phyloP scores from a whole-genome alignment of 2,113 vertebrate species.

The Nesoenas mayeri region DNA sequence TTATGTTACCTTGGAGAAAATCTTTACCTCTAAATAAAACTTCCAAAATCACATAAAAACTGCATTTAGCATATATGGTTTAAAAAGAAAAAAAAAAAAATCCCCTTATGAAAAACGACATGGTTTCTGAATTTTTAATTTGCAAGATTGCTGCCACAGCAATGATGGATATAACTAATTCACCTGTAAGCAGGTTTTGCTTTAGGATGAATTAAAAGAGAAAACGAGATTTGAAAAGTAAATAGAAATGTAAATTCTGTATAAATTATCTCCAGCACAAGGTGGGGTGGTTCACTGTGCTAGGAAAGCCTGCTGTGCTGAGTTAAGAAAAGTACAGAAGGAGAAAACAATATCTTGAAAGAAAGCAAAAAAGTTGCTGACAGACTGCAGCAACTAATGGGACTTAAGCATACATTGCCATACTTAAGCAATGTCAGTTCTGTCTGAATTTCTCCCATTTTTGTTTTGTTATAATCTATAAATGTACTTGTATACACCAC shows the following conservation, averaged over 20 bases:
- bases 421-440: not conserved
- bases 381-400: not conserved
- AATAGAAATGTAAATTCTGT: not conserved
- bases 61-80: not conserved
- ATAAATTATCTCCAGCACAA: not conserved
- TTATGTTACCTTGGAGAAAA: not conserved
- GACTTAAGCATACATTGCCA: not conserved
- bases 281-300: fast-evolving
- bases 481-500: not conserved
- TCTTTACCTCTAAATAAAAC: not conserved
- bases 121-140: not conserved
- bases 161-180: not conserved
- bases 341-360: not conserved
- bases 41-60: not conserved
- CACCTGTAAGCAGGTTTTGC: not conserved
- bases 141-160: not conserved
- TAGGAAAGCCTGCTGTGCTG: not conserved
- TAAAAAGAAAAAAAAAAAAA: not conserved
- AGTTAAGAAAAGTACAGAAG: not conserved
- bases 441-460: not conserved
- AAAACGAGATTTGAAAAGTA: not conserved
- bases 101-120: not conserved
- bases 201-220: not conserved
- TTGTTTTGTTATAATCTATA: not conserved
- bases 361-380: not conserved